Percentiles rank a stretch among this genome's conserved stretches.
Evolutionary conservation across 2,113 vertebrate species (phyloP).

Genomic region (Vulpes ferrilata): DNA sequence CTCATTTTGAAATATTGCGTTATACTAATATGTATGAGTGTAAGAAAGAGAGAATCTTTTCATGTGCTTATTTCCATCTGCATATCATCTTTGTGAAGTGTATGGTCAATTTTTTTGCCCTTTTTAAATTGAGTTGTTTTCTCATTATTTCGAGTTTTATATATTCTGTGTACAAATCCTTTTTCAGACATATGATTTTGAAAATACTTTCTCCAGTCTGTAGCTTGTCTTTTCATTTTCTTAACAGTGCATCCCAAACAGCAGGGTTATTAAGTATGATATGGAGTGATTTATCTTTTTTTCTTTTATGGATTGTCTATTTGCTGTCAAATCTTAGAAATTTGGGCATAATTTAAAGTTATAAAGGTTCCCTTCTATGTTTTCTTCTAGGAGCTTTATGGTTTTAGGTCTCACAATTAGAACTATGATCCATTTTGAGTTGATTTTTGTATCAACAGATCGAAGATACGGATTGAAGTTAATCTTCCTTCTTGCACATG

Average conservation of each 20-base stretch:
- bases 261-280: not conserved
- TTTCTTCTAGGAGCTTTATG: not conserved
- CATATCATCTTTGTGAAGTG: not conserved
- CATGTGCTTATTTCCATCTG: not conserved
- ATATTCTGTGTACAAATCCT: not conserved
- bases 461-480: not conserved
- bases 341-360: not conserved
- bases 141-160: not conserved
- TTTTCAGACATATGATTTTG: not conserved
- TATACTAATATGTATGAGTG: not conserved
- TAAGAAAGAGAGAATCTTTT: not conserved
- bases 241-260: not conserved
- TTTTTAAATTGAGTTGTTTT: not conserved
- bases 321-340: not conserved
- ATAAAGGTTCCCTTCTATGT: not conserved
- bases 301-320: not conserved
- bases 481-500: not conserved
- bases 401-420: not conserved
- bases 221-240: not conserved
- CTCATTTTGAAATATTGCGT: not conserved
- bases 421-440: not conserved
- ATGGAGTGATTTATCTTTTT: not conserved
- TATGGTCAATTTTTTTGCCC: accelerated
- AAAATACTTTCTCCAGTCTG: not conserved
- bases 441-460: not conserved